phyloP scores from a whole-genome alignment of 2,888 invertebrate genomes.

The Orthosia cruda region DNA sequence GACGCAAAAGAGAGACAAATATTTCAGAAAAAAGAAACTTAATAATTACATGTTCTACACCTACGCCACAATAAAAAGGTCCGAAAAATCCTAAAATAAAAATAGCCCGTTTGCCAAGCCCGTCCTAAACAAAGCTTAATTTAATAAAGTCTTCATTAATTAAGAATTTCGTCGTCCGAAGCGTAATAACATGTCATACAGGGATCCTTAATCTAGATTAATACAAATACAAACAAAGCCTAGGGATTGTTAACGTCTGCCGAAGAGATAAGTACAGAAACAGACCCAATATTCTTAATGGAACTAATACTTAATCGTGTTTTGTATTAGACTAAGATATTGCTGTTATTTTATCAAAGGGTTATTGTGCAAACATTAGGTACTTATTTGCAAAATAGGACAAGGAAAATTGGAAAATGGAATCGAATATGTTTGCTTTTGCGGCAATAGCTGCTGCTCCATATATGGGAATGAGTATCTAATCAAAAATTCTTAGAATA shows the following conservation, averaged over 20 bases:
- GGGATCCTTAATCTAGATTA: conserved; percentile 50
- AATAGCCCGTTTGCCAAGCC: neutral
- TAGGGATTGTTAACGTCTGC: conserved; percentile 28
- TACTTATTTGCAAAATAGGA: neutral
- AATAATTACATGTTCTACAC: no score
- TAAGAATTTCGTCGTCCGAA: conserved; percentile 9
- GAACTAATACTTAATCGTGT: conserved; percentile 15
- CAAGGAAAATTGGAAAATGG: neutral
- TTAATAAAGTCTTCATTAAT: conserved; percentile 35
- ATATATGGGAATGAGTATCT: no score
- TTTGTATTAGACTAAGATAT: conserved; percentile 11
- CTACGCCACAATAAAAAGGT: neutral
- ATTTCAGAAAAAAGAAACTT: neutral
- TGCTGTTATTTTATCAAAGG: neutral
- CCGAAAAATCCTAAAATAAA: neutral
- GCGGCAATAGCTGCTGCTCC: neutral
- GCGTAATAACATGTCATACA: conserved; percentile 19
- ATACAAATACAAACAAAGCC: conserved; percentile 41
- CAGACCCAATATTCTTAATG: conserved; percentile 42
- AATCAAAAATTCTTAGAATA: neutral
- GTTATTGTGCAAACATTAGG: neutral
- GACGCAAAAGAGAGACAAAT: no score
- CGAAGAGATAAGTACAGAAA: conserved; percentile 26
- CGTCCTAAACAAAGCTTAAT: neutral
- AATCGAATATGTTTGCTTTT: neutral